Percentiles rank a stretch among this genome's conserved stretches.
Evolutionary conservation across 1,140 invertebrate species (phyloP).

Genomic region (Phymastichus coffea): DNA sequence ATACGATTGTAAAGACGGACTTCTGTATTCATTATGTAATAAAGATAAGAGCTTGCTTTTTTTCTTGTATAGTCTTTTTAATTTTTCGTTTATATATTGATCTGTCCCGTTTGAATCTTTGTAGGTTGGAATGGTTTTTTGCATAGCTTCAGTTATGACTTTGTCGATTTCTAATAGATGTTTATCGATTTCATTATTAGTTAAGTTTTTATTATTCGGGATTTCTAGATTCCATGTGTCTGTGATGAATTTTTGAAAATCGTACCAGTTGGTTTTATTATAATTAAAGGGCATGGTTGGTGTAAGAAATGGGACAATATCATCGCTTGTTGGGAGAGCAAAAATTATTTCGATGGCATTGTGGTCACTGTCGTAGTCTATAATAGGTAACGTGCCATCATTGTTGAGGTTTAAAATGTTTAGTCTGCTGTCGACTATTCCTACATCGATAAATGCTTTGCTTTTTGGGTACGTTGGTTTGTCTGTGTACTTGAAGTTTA

Average conservation of each 20-base stretch:
- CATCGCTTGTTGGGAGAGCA: too few species aligned
- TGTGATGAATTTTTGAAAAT: background rate
- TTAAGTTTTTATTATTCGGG: background rate
- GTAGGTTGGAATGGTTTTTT: background rate
- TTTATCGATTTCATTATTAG: background rate
- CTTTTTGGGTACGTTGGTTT: background rate
- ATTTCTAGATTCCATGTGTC: background rate
- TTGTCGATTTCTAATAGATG: background rate
- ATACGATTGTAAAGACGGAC: too few species aligned
- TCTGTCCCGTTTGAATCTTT: background rate
- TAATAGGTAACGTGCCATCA: background rate
- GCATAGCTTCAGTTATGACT: background rate
- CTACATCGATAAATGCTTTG: constrained; percentile 1
- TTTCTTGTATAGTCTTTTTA: background rate
- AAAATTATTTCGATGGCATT: background rate
- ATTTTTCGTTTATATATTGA: background rate
- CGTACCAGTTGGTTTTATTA: background rate
- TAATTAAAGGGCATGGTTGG: background rate
- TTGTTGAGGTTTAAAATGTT: background rate
- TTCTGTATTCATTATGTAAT: too few species aligned
- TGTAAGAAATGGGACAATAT: background rate
- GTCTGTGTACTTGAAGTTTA: too few species aligned
- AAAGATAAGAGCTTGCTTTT: too few species aligned
- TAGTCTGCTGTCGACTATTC: constrained; percentile 5
- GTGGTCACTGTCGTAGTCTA: constrained; percentile 17